Conservation (phyloP, 64 coral and sea anemone species). For the Montipora sp. region DNA sequence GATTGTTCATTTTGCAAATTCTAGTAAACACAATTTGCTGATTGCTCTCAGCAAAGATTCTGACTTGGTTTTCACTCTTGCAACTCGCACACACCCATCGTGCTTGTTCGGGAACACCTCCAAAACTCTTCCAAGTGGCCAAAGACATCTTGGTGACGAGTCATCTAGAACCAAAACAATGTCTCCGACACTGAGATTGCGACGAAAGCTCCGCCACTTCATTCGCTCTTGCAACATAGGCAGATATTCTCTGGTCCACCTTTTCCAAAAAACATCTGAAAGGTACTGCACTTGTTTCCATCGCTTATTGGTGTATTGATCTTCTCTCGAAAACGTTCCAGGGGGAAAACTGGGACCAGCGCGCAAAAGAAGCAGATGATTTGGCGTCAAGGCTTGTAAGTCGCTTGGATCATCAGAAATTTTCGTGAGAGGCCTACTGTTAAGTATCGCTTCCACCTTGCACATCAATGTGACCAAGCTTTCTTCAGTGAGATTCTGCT, state of each 20-base stretch:
- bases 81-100: too few species aligned
- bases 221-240: neutral
- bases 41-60: too few species aligned
- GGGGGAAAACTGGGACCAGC: neutral
- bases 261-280: conserved; percentile 13
- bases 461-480: too few species aligned
- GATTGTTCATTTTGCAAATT: too few species aligned
- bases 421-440: conserved; percentile 21
- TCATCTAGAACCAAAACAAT: too few species aligned
- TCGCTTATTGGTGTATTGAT: neutral
- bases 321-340: neutral
- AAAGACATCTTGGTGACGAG: too few species aligned
- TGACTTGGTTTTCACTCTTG: too few species aligned
- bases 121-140: too few species aligned
- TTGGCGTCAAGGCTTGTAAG: conserved; percentile 19
- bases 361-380: conserved; percentile 23
- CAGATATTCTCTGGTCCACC: conserved; percentile 30
- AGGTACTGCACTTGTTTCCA: conserved; percentile 29
- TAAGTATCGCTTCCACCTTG: neutral
- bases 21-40: too few species aligned
- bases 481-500: too few species aligned
- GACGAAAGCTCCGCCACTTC: neutral
- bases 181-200: too few species aligned
- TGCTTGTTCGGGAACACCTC: too few species aligned
- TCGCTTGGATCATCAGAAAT: conserved; percentile 20